Base-by-base conservation (phyloP, 2,888 invertebrate genomes). In the Caradrina clavipalpis region DNA sequence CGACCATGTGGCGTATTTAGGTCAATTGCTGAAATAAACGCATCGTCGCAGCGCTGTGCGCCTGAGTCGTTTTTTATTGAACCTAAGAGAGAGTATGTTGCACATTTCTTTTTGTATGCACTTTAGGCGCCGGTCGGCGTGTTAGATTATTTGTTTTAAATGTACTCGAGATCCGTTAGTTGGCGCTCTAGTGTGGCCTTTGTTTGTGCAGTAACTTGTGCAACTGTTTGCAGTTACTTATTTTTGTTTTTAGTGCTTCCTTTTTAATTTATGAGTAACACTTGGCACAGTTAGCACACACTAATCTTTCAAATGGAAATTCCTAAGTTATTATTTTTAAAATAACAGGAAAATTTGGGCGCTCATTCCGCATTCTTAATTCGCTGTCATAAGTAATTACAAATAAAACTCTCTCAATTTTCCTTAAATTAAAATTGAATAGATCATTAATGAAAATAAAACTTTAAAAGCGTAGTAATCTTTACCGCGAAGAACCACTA, bases 11-110 rank as follows among this genome's bases (percentile, higher is more conserved):
- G 87, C 87, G 89, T 89, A 95, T 95, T 94, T 94, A 84, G 95
- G 94, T 95, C 95, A 95, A 92, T 92, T 92, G 93, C 90, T 91
- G 90, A 93, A 94, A 94, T 93, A 93, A 94, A 90, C 91, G 88
- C 87, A 88, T 88, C 90, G 87, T 80, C 86, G 82, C 83, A 76
- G 85, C 78, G 87, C 80, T 81, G 82, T 81, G 84, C 76, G 84
- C 77, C 80, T 80, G 81, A 82, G 81, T 84, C 83, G 76, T 80
- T 83, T 86, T 87, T 87, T 88, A 89, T 88, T 88, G 80, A 83
- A 84, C 81, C 82, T 83, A 84, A 85, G 90, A 89, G 89, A 88
- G 87, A 87, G 87, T 84, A 80, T 73, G 77, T 69, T 81, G 67
- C 78, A 80, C 79, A 86, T 86, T 85, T 86, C 86, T 87, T 88